Base-by-base conservation (phyloP, 2,113 vertebrate species). In the Phyllostomus discolor region DNA sequence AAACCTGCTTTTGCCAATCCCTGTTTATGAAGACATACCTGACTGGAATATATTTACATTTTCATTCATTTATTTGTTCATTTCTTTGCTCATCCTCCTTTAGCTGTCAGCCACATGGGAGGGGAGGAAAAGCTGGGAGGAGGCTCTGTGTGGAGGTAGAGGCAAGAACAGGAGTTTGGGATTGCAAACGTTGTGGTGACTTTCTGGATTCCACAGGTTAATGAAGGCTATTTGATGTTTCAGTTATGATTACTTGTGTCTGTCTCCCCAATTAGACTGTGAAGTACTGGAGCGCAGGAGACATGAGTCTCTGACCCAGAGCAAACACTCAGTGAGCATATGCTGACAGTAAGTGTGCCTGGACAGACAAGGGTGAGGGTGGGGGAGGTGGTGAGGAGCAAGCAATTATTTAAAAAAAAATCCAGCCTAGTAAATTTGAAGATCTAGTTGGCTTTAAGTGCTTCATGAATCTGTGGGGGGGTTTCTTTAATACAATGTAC, bases 41-140 rank as follows among this genome's bases (percentile, higher is more conserved):
- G 16, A 43, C 16, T 66, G 38, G 38, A 33, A 17, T 31, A 9
- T 76, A 59, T 38, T 69, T 78, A 50, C 31, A 1, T 43, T 48
- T 70, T 89, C 26, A 26, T 54, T 81, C 11, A 43, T 26, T 57
- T 73, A 46, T 62, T 67, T 81, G 17, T 67, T 41, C 24, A 50
- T 62, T 35, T 59, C 69, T 72, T 70, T 52, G 26, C 59, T 38
- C n/a, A 59, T 62, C 28, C 50, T 57, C 19, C 73, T 19, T 73
- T 15, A 57, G 52, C 33, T 62, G n/a, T 57, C 12, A 31, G 28
- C 59, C 9, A 8, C 31, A 6, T 8, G 5, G 10, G 69, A 88
- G 59, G 46, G 16, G 9, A 20, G 11, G 8, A 4, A 35, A 41
- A 1, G 1, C 19, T 0, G 33, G 17, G n/a, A 11, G 1, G 46